These are phyloP conservation scores for Globodera rostochiensis DNA, from an alignment of 1,140 invertebrate genomes.

Conservation along the genomic window DNA sequence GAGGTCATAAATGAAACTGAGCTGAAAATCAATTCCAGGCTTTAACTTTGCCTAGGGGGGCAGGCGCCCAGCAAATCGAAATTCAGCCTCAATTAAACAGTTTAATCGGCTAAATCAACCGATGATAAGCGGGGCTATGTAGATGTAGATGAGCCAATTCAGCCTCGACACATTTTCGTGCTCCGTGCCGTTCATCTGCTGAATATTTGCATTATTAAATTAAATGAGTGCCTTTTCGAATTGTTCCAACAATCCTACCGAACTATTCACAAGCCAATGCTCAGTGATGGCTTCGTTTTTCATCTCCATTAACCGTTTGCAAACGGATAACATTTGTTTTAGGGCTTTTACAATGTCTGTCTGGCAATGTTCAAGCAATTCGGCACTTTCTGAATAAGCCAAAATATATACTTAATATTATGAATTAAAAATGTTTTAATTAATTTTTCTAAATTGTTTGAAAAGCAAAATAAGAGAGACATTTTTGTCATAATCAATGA, in stretches of 20 bases:
- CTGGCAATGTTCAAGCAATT: too few relatives aligned
- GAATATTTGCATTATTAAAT: neutral
- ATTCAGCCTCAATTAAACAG: constrained; percentile 15
- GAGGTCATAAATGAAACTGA: neutral
- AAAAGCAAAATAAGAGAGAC: too few relatives aligned
- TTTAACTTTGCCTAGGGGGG: too few relatives aligned
- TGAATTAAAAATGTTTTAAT: too few relatives aligned
- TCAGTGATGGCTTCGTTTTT: neutral
- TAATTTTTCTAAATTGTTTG: too few relatives aligned
- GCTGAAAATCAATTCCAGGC: too few relatives aligned
- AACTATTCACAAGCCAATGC: neutral
- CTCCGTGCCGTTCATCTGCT: constrained; percentile 8
- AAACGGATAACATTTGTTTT: neutral
- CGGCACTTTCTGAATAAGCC: too few relatives aligned
- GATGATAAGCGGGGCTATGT: constrained; percentile 64
- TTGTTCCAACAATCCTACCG: neutral
- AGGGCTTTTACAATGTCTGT: too few relatives aligned
- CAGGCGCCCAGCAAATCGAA: too few relatives aligned
- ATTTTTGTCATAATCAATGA: neutral
- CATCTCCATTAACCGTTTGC: constrained; percentile 9
- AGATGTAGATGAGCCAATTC: constrained; percentile 60
- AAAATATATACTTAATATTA: too few relatives aligned
- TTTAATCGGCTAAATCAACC: constrained; percentile 49
- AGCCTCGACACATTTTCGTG: constrained; percentile 41
- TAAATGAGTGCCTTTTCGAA: neutral